Base-by-base conservation (phyloP, 2,888 invertebrate genomes). In the Tenodera sinensis region DNA sequence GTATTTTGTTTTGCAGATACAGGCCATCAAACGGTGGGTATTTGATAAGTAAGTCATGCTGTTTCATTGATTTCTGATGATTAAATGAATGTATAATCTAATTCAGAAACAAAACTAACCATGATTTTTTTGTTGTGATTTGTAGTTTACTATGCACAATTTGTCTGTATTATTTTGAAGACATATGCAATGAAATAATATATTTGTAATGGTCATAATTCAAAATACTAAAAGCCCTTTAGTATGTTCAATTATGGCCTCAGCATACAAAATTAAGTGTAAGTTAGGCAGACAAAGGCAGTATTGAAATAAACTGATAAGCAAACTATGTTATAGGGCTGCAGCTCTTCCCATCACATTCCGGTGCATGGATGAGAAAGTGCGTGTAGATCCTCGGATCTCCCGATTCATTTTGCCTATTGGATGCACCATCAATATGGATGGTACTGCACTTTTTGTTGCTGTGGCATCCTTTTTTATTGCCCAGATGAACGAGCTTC, bases 351-450 rank as follows among this genome's bases (percentile, higher is more conserved):
- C 98, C 47, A 96, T 98, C 89, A 98, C 98, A 85, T 97, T 98
- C 94, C 95, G 96, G 90, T 96, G 97, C 92, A 96, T 98, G 96
- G 97, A 97, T 93, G 97, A 97, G 91, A 97, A 97, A 89, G 95
- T 97, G 90, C 95, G 96, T 90, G 94, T 98, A 90, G 97, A 98
- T 93, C 95, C 96, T 82, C 95, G 97, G 90, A 96, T 98, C 91
- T 97, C 97, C 0, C 95, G 97, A 91, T 98, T 98, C 93, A 97
- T 98, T 85, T 94, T 98, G 20, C 98, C 98, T 0, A 97, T 98
- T 91, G 98, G 98, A 8, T 97, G 97, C 92, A 98, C 98, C 92
- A 97, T 98, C 92, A 98, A 98, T 93, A 98, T 98, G 98, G 97
- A 98, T 92, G 98, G 98, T 3, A 98, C 98, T 0, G 97, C 98